phyloP scores from a whole-genome alignment of 2,888 invertebrate species.

The Steinernema scapterisci region DNA sequence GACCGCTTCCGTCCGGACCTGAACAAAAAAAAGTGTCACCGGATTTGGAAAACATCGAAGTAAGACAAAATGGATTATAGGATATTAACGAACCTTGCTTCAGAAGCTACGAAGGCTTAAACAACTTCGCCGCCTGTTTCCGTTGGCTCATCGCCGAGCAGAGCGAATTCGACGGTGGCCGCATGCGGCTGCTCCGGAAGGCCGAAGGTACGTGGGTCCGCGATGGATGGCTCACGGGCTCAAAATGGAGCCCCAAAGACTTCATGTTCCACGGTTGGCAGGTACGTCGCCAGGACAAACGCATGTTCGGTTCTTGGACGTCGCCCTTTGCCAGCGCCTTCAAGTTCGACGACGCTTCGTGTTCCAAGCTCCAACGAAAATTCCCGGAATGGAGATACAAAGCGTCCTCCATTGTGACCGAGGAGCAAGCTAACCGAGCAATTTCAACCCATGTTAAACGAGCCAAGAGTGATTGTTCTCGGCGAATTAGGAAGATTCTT shows the following conservation, averaged over 20 bases:
- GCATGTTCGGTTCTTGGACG: neutral
- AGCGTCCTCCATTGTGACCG: too few relatives aligned
- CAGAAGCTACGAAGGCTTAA: neutral
- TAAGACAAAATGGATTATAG: too few relatives aligned
- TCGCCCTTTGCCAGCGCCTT: neutral
- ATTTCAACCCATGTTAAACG: too few relatives aligned
- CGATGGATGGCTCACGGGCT: conserved; percentile 21
- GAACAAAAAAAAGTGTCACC: neutral
- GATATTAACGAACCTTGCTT: neutral
- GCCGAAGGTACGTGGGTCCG: neutral
- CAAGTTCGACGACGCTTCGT: neutral
- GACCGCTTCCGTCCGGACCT: conserved; percentile 10
- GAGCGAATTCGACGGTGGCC: neutral
- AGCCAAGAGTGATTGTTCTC: too few relatives aligned
- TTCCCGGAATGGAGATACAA: too few relatives aligned
- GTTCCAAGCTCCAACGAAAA: too few relatives aligned
- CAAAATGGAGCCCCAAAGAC: neutral
- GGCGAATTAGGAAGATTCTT: too few relatives aligned
- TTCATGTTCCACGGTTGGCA: conserved; percentile 18
- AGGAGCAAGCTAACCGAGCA: too few relatives aligned
- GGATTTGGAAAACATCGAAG: too few relatives aligned
- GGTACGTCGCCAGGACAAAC: neutral
- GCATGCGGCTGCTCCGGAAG: conserved; percentile 9
- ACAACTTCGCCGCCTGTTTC: neutral
- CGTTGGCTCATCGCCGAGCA: conserved; percentile 6